A percentile compares a stretch with the other conserved stretches of the same genome.
These are phyloP conservation scores for Drosophila obscura DNA, from an alignment of 1,140 invertebrate species.

Conservation along the genomic window DNA sequence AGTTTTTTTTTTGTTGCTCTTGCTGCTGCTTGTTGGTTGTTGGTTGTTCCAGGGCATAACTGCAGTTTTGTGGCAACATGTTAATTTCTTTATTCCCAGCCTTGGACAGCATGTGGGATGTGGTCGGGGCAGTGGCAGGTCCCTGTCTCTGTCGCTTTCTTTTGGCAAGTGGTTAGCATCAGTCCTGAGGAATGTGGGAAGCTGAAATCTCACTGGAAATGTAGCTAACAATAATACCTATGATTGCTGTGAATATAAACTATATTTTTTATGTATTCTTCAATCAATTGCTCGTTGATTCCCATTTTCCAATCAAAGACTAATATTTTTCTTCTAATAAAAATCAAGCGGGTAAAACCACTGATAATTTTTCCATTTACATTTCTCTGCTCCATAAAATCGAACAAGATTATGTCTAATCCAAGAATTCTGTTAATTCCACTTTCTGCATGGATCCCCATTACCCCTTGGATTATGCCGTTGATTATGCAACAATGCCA, in stretches of 20 bases:
- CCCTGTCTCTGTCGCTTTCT: slow-evolving; percentile 19
- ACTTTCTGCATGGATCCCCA: slow-evolving; percentile 5
- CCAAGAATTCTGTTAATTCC: slow-evolving; percentile 28
- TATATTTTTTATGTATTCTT: no score
- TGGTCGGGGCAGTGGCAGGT: background rate
- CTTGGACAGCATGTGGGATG: slow-evolving; percentile 23
- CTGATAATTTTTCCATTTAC: slow-evolving; percentile 17
- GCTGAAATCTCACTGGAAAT: no score
- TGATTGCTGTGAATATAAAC: no score
- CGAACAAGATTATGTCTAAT: slow-evolving; percentile 29
- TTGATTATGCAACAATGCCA: slow-evolving; percentile 41
- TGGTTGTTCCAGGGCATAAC: slow-evolving; percentile 67
- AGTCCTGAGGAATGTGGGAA: background rate
- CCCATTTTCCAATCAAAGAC: slow-evolving; percentile 5
- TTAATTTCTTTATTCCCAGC: slow-evolving; percentile 75
- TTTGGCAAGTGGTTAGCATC: slow-evolving; percentile 19
- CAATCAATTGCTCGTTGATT: no score
- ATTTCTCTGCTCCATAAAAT: slow-evolving; percentile 27
- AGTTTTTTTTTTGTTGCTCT: slow-evolving; percentile 23
- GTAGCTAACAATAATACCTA: no score
- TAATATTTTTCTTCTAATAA: slow-evolving; percentile 3
- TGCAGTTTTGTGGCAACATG: slow-evolving; percentile 76
- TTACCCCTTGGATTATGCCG: background rate
- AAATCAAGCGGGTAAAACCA: background rate
- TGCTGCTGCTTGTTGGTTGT: slow-evolving; percentile 30